These are phyloP conservation scores for Dasyornis broadbenti DNA, from an alignment of 2,113 vertebrate genomes.

Conservation along the genomic window DNA sequence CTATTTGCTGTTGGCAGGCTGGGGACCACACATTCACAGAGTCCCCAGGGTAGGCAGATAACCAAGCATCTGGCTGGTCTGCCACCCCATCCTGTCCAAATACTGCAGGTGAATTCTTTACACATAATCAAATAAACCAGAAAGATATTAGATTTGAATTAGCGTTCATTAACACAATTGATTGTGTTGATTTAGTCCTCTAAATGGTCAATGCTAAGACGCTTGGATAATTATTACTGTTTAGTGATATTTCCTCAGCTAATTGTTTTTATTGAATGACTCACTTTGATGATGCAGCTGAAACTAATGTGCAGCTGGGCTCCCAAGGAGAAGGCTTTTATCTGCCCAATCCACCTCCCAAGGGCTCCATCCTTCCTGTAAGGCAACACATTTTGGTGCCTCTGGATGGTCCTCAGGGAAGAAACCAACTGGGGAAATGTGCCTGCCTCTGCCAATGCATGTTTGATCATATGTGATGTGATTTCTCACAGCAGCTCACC, in stretches of 20 bases:
- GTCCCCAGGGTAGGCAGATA: background rate
- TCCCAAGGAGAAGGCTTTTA: background rate
- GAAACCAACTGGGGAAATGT: background rate
- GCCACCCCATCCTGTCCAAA: background rate
- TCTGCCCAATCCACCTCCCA: background rate
- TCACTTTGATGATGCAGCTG: constrained; percentile 50
- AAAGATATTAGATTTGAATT: constrained; percentile 72
- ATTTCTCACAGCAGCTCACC: background rate
- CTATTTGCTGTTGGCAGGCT: background rate
- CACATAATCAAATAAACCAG: constrained; percentile 43
- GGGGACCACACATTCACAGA: background rate
- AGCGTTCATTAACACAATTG: constrained; percentile 62
- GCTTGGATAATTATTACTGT: constrained; percentile 68
- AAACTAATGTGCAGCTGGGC: constrained; percentile 17
- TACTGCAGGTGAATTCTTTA: constrained; percentile 29
- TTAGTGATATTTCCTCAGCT: constrained; percentile 62
- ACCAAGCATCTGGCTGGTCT: background rate
- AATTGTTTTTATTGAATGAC: constrained; percentile 72
- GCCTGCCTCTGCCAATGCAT: background rate
- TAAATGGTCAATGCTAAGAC: constrained; percentile 64
- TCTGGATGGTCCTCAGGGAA: background rate
- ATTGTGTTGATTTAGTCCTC: constrained; percentile 65
- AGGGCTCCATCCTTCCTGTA: background rate
- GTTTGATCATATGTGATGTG: background rate
- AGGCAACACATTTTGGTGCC: background rate